Conservation (phyloP, 2,797 vertebrate species). For the Anabacerthia variegaticeps region DNA sequence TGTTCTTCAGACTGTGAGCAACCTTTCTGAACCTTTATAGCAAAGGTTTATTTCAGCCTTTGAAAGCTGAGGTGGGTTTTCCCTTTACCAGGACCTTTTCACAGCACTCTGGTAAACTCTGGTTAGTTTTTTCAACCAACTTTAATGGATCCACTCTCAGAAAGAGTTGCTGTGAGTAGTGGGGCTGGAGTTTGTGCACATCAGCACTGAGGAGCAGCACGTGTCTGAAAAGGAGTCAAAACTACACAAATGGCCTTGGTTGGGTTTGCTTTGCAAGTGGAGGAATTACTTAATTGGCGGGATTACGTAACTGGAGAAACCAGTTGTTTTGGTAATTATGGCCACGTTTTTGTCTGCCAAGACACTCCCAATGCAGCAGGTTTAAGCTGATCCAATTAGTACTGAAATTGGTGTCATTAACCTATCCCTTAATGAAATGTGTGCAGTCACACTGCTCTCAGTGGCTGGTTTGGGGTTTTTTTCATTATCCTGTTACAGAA, state of each 20-base stretch:
- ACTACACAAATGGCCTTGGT: background rate
- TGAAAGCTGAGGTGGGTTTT: background rate
- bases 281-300: conserved; percentile 9
- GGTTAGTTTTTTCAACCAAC: background rate
- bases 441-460: background rate
- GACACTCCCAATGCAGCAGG: conserved; percentile 11
- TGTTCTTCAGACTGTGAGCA: background rate
- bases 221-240: background rate
- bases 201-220: background rate
- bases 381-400: conserved; percentile 54
- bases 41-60: background rate
- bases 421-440: background rate
- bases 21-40: background rate
- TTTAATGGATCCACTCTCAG: background rate
- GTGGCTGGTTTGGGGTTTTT: background rate
- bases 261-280: background rate
- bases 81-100: background rate
- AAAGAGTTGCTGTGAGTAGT: background rate
- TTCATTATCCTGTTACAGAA: background rate
- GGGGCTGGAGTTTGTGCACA: background rate
- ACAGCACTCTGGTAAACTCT: background rate
- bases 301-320: background rate
- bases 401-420: conserved; percentile 37
- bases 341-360: conserved; percentile 9
- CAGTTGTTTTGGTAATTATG: conserved; percentile 23